Conservation (phyloP, 2,888 invertebrate genomes). For the Macropis europaea region DNA sequence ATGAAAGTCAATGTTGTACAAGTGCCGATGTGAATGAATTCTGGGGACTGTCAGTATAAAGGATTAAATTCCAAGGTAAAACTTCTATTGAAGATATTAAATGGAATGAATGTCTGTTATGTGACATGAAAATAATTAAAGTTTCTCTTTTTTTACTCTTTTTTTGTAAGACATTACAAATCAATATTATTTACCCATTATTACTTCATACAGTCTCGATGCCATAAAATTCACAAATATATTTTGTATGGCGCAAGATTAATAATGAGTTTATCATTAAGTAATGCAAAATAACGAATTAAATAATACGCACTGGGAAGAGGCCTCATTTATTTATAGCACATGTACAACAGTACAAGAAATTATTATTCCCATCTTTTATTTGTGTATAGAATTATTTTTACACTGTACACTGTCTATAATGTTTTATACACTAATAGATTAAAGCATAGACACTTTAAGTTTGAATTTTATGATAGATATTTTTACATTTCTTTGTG, state of each 20-base stretch:
- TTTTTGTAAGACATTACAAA: slow-evolving; percentile 6
- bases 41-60: slow-evolving; percentile 16
- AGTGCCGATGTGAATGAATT: slow-evolving; percentile 27
- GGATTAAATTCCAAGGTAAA: background rate
- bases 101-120: background rate
- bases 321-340: slow-evolving; percentile 24
- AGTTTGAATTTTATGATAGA: background rate
- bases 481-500: background rate
- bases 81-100: slow-evolving; percentile 34
- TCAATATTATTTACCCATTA: background rate
- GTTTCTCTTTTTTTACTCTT: background rate
- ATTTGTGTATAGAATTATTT: slow-evolving; percentile 7
- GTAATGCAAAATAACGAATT: slow-evolving; percentile 15
- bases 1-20: slow-evolving; percentile 50
- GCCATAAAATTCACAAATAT: slow-evolving; percentile 28
- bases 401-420: too few relatives aligned
- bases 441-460: background rate
- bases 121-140: slow-evolving; percentile 8
- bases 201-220: slow-evolving; percentile 15
- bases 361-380: slow-evolving; percentile 2
- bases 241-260: slow-evolving; percentile 15
- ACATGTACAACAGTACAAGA: background rate
- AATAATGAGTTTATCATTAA: slow-evolving; percentile 4
- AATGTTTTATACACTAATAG: background rate
- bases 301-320: slow-evolving; percentile 17